These are phyloP conservation scores for Craterocephalus amniculus DNA, from an alignment of 2,797 vertebrate species.

Conservation along the genomic window DNA sequence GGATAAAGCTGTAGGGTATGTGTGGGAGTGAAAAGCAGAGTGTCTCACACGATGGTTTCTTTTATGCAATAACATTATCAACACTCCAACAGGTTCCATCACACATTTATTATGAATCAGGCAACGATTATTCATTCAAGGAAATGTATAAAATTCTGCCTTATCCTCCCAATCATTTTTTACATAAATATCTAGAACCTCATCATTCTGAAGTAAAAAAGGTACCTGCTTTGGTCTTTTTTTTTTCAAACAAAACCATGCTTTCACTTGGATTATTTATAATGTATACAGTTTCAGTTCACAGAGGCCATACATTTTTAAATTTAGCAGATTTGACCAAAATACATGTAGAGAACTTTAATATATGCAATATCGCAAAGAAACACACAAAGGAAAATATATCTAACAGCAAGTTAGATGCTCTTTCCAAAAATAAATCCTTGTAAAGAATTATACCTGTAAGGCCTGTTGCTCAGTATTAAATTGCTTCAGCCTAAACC, in stretches of 20 bases:
- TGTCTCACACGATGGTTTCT: conserved; percentile 13
- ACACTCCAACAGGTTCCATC: conserved; percentile 30
- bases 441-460: not conserved
- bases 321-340: not conserved
- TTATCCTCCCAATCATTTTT: conserved; percentile 13
- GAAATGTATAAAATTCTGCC: conserved; percentile 12
- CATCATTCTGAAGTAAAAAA: not conserved
- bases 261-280: not conserved
- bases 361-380: not conserved
- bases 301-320: not conserved
- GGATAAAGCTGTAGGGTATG: conserved; percentile 31
- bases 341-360: not conserved
- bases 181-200: not conserved
- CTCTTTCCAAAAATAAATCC: not conserved
- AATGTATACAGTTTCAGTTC: not conserved
- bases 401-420: not conserved
- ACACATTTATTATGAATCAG: conserved; percentile 17
- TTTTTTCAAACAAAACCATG: too few relatives aligned
- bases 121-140: conserved; percentile 14
- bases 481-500: not conserved
- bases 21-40: conserved; percentile 40
- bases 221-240: too few relatives aligned
- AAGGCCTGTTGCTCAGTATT: not conserved
- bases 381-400: not conserved
- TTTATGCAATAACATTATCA: conserved; percentile 29